phyloP scores from a whole-genome alignment of 2,888 invertebrate genomes.

The Beris chalybata region DNA sequence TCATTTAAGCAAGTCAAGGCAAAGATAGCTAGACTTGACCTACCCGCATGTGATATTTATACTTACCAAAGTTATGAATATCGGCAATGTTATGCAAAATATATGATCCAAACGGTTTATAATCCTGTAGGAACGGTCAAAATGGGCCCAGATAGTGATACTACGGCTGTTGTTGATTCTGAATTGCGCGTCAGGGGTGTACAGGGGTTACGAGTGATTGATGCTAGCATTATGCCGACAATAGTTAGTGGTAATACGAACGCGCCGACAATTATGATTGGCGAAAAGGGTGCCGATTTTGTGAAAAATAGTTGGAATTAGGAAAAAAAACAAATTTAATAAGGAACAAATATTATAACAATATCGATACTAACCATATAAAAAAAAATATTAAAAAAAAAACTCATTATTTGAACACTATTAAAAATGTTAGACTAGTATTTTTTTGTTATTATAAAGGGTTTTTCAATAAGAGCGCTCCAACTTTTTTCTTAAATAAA shows the following conservation, averaged over 20 bases:
- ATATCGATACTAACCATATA: no score
- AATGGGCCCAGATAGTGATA: constrained; percentile 62
- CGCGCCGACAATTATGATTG: constrained; percentile 65
- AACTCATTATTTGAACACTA: no score
- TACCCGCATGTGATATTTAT: constrained; percentile 76
- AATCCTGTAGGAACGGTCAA: constrained; percentile 70
- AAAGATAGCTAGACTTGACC: constrained; percentile 64
- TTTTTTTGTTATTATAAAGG: no score
- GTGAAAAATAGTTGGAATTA: constrained; percentile 56
- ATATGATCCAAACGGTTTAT: constrained; percentile 75
- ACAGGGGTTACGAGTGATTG: constrained; percentile 61
- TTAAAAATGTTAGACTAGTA: no score
- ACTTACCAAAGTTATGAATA: constrained; percentile 75
- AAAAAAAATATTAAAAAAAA: no score
- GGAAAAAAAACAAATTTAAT: not conserved
- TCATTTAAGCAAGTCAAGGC: constrained; percentile 55
- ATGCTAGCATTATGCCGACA: constrained; percentile 68
- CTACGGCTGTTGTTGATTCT: constrained; percentile 61
- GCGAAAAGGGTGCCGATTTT: constrained; percentile 66
- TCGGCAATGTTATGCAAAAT: constrained; percentile 82
- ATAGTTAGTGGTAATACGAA: constrained; percentile 62
- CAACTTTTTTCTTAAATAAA: no score
- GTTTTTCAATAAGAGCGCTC: no score
- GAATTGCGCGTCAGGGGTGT: constrained; percentile 61
- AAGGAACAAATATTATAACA: no score